Base-by-base conservation (phyloP, 2,113 vertebrate species). In the Macroglossus sobrinus region DNA sequence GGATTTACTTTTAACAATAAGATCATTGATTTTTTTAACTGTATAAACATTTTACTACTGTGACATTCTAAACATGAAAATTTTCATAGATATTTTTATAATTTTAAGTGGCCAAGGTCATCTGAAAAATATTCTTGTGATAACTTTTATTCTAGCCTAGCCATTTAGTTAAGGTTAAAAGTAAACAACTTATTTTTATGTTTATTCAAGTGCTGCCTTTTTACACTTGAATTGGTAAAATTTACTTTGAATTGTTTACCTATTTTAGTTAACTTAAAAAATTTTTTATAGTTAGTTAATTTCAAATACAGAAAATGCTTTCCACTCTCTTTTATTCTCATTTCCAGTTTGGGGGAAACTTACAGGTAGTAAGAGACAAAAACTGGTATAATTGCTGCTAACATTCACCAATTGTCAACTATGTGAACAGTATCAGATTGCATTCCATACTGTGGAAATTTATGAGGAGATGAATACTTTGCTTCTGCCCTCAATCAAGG, bases 141-240 rank as follows among this genome's bases (percentile, higher is more conserved):
- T 86, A 22, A 78, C 93, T 96, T 63, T 63, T 63, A 30, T 28
- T 89, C 59, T 63, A 74, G 26, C 9, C 22, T 68, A 80, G 8
- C 7, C 12, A 63, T 84, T 94, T 71, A 66, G 22, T 5, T 87
- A 81, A 93, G 18, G 33, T 74, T 95, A 95, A 94, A 95, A 85
- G 26, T 18, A 21, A 95, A 89, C 16, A 84, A 91, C 38, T 81
- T 84, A 79, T 94, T 95, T 95, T 91, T 91, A 89, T 95, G 15
- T 84, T 71, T 85, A 80, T 84, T 84, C 18, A 84, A 85, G 38
- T 55, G 4, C 33, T 85, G 21, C 18, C 45, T 96, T 96, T 94
- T 90, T 43, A 86, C 47, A 89, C 35, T 78, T 88, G 71, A 84
- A 86, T 66, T 89, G 26, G 85, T 47, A 76, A 4, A 80, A 92